A percentile compares a stretch with the other conserved stretches of the same genome.
Conservation (phyloP, 2,797 vertebrate species). For the Syndactyla subalaris region DNA sequence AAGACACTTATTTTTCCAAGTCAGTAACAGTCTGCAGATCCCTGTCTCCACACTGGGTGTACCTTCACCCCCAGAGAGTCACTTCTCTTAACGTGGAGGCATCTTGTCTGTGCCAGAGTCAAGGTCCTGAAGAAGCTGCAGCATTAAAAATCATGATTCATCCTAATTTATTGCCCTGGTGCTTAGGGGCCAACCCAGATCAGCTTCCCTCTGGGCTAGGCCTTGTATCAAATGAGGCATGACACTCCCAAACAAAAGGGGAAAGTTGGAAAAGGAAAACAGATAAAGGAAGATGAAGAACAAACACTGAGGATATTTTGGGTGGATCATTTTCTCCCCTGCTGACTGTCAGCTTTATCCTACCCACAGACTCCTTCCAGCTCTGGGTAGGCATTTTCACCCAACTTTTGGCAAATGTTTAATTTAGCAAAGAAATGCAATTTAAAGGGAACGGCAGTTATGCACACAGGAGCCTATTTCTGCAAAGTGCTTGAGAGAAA, state of each 20-base stretch:
- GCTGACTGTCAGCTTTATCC: slow-evolving; percentile 28
- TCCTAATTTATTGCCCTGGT: background rate
- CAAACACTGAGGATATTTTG: background rate
- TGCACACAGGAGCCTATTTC: background rate
- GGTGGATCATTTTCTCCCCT: background rate
- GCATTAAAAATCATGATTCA: slow-evolving; percentile 27
- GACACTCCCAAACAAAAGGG: background rate
- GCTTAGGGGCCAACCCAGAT: background rate
- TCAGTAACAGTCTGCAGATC: background rate
- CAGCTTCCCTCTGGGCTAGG: background rate
- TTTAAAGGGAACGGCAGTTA: background rate
- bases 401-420: background rate
- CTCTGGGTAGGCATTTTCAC: background rate
- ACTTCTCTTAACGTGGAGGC: background rate
- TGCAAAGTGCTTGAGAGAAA: background rate
- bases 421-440: background rate
- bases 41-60: background rate
- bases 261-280: background rate
- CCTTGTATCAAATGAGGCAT: background rate
- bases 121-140: slow-evolving; percentile 19
- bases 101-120: background rate
- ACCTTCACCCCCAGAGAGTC: background rate
- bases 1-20: background rate
- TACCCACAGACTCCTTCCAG: slow-evolving; percentile 35
- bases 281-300: background rate